These are phyloP conservation scores for Synergus umbraculus DNA, from an alignment of 2,888 invertebrate species.

Conservation along the genomic window DNA sequence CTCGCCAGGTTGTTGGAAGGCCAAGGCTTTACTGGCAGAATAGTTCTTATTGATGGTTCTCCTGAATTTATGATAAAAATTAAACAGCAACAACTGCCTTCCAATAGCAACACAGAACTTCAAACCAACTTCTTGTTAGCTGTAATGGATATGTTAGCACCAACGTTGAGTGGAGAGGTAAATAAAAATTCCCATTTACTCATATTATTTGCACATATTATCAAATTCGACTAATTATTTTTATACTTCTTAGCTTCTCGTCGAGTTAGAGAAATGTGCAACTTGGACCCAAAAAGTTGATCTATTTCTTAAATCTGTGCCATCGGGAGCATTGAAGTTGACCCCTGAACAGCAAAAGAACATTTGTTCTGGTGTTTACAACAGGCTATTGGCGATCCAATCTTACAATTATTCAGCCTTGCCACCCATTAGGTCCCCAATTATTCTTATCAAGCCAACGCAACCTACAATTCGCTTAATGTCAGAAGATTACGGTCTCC, in stretches of 20 bases:
- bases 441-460: constrained; percentile 83
- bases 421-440: constrained; percentile 80
- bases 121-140: constrained; percentile 81
- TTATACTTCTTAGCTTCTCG: constrained; percentile 56
- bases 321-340: constrained; percentile 74
- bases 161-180: constrained; percentile 77
- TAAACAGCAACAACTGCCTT: constrained; percentile 78
- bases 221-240: neutral
- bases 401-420: constrained; percentile 77
- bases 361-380: constrained; percentile 77
- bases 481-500: constrained; percentile 84
- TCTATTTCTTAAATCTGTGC: constrained; percentile 77
- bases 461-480: constrained; percentile 79
- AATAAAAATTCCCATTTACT: neutral
- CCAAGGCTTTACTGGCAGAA: constrained; percentile 81
- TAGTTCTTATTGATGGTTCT: constrained; percentile 90
- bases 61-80: constrained; percentile 84
- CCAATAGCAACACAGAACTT: constrained; percentile 78
- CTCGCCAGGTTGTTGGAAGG: constrained; percentile 85
- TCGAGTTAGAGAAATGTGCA: constrained; percentile 79
- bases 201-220: neutral
- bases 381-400: constrained; percentile 80
- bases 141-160: constrained; percentile 79
- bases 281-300: constrained; percentile 81
- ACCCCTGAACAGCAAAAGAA: constrained; percentile 73